Base-by-base conservation (phyloP, 2,888 invertebrate species). In the Elysia crispata region DNA sequence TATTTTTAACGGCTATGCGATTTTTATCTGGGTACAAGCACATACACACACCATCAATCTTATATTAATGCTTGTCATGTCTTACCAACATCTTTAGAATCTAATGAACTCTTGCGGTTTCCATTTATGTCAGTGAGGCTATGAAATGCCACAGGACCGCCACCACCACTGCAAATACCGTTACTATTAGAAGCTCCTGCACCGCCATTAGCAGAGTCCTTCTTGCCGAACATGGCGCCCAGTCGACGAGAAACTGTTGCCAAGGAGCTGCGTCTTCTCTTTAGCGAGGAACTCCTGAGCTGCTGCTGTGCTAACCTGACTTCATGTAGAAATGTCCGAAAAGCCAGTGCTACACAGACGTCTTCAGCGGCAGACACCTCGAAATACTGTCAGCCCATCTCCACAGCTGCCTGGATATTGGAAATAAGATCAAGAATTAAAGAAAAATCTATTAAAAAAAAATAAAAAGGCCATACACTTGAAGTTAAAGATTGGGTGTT, bases 311-410 rank as follows among this genome's bases (percentile, higher is more conserved):
- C 85, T 5, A 87, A 84, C 57, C 84, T 85, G 8, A 86, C 87
- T 69, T 89, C 89, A 67, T 86, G 79, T 18, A 89, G 77, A 54
- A 89, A 77, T 11, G 86, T 84, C 70, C 87, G 86, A 80, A 87
- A 89, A 1, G 89, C 88, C 28, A 86, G 83, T 74, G 76, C 84
- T 13, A 89, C 85, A n/a, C 86, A 85, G 60, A 83, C 85, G 31
- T 83, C 82, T 8, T 90, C 89, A 0, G 89, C 89, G 15, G 89
- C 89, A 11, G 89, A 89, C 77, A 89, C 89, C 41, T 89, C 89
- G 74, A 86, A 87, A 79, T 86, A 88, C 74, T 86, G 87, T 64
- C 88, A 89, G 31, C 87, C 86, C 54, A 83, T 84, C 73, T 89
- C 87, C 15, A 86, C 75, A 6, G 89, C 88, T 31, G 87, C 73